Base-by-base conservation (phyloP, 2,113 vertebrate genomes). In the Microtus montanus region DNA sequence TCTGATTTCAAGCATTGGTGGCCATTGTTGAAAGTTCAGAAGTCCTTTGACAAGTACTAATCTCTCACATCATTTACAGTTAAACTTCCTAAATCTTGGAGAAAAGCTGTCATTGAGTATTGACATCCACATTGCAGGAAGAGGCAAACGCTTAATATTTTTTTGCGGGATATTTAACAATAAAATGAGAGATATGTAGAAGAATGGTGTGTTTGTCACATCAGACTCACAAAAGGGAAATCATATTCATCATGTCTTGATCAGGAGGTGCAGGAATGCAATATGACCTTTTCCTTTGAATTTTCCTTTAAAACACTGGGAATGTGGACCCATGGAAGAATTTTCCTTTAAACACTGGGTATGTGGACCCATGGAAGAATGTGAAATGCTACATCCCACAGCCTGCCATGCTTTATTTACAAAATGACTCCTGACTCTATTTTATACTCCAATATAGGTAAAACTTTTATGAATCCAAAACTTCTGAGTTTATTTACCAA, bases 401-500 rank as follows among this genome's bases (percentile, higher is more conserved):
- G 30, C 30, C 35, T 78, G 2, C 33, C 73, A 12, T 6, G 49
- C 30, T 89, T 85, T 74, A 93, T 71, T 96, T 80, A 88, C 75
- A 19, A 85, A 95, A 38, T 5, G 24, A 54, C 13, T 70, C 47
- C 35, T 5, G 19, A 54, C 13, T 74, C 47, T 22, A 84, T 73
- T 74, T 94, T 79, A 13, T 52, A 49, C 2, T 49, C 7, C 66
- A 75, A 19, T 1, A 22, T 61, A 64, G 79, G 15, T 58, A 64
- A 70, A 24, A 61, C 89, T 90, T 96, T 90, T 9, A 82, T 49
- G 44, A n/a, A 74, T 77, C 12, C 20, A 77, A 44, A 49, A n/a
- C 44, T 70, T 93, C 78, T 68, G 41, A 88, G 35, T 90, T 89
- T 91, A 92, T 68, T 95, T 91, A 91, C 41, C 19, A 87, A 93